Evolutionary conservation across 2,797 vertebrate genomes (phyloP).

Genomic region (Setipinna tenuifilis): DNA sequence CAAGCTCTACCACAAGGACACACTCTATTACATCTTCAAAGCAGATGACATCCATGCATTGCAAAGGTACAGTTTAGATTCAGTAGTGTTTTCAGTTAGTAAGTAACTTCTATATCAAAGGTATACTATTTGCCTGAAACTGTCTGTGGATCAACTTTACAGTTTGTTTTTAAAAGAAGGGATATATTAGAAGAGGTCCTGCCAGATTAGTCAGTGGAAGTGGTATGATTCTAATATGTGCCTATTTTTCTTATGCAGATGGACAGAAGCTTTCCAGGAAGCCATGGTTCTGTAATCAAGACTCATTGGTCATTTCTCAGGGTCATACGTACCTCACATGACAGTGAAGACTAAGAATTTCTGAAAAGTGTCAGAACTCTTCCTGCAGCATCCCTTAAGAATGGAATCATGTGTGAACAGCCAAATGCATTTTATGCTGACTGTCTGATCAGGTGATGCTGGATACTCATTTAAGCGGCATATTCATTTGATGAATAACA

Average conservation of each 20-base stretch:
- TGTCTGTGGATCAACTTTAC: background rate
- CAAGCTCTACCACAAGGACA: slow-evolving; percentile 91
- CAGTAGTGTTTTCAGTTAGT: background rate
- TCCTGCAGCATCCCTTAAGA: background rate
- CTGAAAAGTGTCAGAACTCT: background rate
- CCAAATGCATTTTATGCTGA: background rate
- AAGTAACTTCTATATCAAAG: background rate
- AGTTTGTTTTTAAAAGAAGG: background rate
- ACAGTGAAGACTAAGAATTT: background rate
- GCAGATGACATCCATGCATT: slow-evolving; percentile 85
- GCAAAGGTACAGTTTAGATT: slow-evolving; percentile 76
- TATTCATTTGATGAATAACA: background rate
- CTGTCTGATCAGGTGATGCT: background rate
- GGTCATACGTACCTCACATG: background rate
- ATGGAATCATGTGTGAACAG: background rate
- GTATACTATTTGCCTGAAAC: background rate
- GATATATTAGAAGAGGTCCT: background rate
- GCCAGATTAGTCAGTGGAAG: slow-evolving; percentile 1
- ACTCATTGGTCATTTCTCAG: background rate
- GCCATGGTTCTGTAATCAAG: slow-evolving; percentile 82
- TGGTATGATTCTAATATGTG: slow-evolving; percentile 39
- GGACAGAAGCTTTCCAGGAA: slow-evolving; percentile 92
- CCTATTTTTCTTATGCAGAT: slow-evolving; percentile 72
- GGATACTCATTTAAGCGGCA: background rate
- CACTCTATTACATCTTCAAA: slow-evolving; percentile 89